Base-by-base conservation (phyloP, 2,888 invertebrate species). In the Hofmannophila pseudospretella region DNA sequence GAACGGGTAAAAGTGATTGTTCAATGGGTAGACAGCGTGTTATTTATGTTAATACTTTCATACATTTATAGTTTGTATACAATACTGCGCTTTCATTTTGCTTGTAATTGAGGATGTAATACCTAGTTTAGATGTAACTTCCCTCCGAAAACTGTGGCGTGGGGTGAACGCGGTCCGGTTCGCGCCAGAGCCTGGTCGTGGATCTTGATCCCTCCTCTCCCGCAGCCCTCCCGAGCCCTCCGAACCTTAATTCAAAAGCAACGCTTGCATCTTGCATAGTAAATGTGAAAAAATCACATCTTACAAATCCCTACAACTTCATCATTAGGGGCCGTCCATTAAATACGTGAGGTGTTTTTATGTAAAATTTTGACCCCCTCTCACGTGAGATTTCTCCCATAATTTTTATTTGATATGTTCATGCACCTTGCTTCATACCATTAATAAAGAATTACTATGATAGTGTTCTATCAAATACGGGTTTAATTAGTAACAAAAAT, bases 141-240 rank as follows among this genome's bases (percentile, higher is more conserved):
- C 44, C 41, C 50, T 54, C 61, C 51, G 48, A 53, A 58, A 60
- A 42, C 45, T 46, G 49, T 35, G 33, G 41, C 51, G 46, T 57
- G 45, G 50, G 55, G 63, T 67, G 67, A 23, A 67, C 64, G 61
- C 53, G 57, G 63, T 54, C 57, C 47, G 51, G 61, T 68, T 72
- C 66, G 72, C 71, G 72, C 69, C 51, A 53, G 57, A 57, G 51
- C 57, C 56, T 58, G 42, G 47, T 54, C 68, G 63, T 68, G 71
- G 56, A 75, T 76, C 79, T 77, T 46, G 71, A 75, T 78, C 67
- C 74, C 71, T 63, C 64, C 64, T 58, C 70, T 63, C 70, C 66
- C 69, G 58, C 63, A 44, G 54, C 54, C 51, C 54, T 51, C 67
- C 65, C 54, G 45, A 59, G 56, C 64, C 63, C 63, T 51, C 56